Base-by-base conservation (phyloP, 2,888 invertebrate species). In the Keiferia lycopersicella region DNA sequence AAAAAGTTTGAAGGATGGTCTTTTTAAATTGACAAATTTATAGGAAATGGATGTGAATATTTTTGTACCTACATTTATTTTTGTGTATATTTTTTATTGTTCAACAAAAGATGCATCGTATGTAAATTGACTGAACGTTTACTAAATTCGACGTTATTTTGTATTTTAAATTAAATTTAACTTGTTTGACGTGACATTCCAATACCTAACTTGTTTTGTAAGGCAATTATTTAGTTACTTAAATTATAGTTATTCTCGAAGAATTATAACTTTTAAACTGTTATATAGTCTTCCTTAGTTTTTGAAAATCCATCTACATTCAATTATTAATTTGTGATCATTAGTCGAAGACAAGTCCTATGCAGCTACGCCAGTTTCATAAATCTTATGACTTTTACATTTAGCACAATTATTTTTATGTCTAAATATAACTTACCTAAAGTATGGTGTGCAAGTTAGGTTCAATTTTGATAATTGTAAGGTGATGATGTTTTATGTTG, bases 81-180 rank as follows among this genome's bases (percentile, higher is more conserved):
- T 45, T 45, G 16, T 45, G n/a, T n/a, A 11, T 4, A 3, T 4
- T n/a, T 16, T 45, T 16, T 6, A 16, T 45, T n/a, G n/a, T 45
- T 45, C 4, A 4, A 45, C n/a, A 16, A 45, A 16, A 45, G n/a
- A n/a, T n/a, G n/a, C 7, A 45, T 34, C 34, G 34, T 34, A 45
- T n/a, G 16, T 45, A 45, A n/a, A 45, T 45, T 45, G 45, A 45
- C 45, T 45, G 45, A 45, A 45, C 7, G 45, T 45, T 45, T 16
- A 45, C 6, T 45, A 45, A n/a, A 45, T n/a, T 45, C n/a, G n/a
- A 2, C n/a, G 4, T 11, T 45, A 4, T 4, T 3, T n/a, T 4
- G 6, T 45, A 6, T 45, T 1, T n/a, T 16, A 1, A 45, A 6
- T n/a, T n/a, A 45, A 45, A 14, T 41, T 45, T 41, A 14, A 45